phyloP scores from a whole-genome alignment of 2,888 invertebrate species.

The Eristalis pertinax region DNA sequence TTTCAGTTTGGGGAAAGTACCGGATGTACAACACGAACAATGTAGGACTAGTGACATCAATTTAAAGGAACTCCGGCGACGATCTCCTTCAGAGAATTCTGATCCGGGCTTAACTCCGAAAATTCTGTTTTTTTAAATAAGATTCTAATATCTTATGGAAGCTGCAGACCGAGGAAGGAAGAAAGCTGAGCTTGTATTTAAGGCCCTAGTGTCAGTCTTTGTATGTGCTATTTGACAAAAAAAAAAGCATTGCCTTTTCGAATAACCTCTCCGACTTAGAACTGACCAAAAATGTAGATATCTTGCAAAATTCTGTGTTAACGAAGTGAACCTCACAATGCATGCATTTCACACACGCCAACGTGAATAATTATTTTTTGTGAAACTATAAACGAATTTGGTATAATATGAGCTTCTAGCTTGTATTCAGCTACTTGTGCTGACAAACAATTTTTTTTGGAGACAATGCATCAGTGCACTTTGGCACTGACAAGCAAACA shows the following conservation, averaged over 20 bases:
- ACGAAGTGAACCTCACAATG: constrained; percentile 33
- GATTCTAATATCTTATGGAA: no score
- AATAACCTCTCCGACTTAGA: not conserved
- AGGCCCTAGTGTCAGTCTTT: no score
- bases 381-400: constrained; percentile 56
- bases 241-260: not conserved
- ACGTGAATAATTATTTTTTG: constrained; percentile 34
- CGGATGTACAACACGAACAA: no score
- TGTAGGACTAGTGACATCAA: no score
- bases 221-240: no score
- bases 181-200: no score
- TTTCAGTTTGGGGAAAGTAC: no score
- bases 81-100: no score
- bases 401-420: constrained; percentile 53
- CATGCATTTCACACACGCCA: constrained; percentile 13
- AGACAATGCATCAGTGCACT: constrained; percentile 69
- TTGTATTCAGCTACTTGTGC: constrained; percentile 70
- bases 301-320: not conserved
- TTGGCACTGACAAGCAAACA: constrained; percentile 46
- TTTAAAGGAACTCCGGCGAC: no score
- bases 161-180: no score
- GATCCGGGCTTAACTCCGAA: no score
- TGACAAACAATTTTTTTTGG: constrained; percentile 60
- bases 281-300: not conserved
- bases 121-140: no score